Evolutionary conservation across 2,888 invertebrate genomes (phyloP).

Genomic region (Hanleya hanleyi): DNA sequence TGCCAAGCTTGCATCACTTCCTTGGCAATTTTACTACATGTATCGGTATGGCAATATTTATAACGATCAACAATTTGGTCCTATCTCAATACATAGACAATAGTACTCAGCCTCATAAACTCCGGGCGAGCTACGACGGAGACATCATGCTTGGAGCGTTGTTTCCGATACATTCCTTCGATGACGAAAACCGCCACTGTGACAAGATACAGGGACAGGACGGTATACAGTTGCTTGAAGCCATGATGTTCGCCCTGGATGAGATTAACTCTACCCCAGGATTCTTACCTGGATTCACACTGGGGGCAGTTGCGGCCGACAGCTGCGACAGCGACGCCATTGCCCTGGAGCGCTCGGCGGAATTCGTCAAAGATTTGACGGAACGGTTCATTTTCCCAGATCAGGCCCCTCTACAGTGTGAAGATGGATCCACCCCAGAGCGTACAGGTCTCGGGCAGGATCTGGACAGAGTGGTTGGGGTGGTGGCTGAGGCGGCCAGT

Average conservation of each 20-base stretch:
- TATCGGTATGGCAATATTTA: too few relatives aligned
- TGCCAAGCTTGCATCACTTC: too few relatives aligned
- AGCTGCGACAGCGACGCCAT: conserved; percentile 81
- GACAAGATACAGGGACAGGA: conserved; percentile 77
- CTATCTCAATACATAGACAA: too few relatives aligned
- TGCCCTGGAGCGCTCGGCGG: conserved; percentile 78
- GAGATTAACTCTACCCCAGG: conserved; percentile 78
- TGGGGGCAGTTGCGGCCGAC: conserved; percentile 79
- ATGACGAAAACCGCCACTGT: conserved; percentile 71
- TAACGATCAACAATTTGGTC: too few relatives aligned
- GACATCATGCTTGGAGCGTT: conserved; percentile 81
- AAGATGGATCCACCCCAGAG: not conserved
- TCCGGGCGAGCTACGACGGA: conserved; percentile 70
- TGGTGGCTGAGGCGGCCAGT: conserved; percentile 77
- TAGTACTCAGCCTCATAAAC: too few relatives aligned
- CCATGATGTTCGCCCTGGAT: conserved; percentile 81
- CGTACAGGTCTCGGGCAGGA: not conserved
- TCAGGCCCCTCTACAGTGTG: not conserved
- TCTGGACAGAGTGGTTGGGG: conserved; percentile 76
- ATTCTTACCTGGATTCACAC: conserved; percentile 79
- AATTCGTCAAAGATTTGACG: conserved; percentile 24
- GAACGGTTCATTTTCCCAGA: not conserved
- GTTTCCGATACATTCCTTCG: conserved; percentile 79
- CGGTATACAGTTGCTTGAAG: conserved; percentile 82
- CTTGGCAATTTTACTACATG: too few relatives aligned